These are phyloP conservation scores for Falco peregrinus DNA, from an alignment of 2,797 vertebrate genomes.

Conservation along the genomic window DNA sequence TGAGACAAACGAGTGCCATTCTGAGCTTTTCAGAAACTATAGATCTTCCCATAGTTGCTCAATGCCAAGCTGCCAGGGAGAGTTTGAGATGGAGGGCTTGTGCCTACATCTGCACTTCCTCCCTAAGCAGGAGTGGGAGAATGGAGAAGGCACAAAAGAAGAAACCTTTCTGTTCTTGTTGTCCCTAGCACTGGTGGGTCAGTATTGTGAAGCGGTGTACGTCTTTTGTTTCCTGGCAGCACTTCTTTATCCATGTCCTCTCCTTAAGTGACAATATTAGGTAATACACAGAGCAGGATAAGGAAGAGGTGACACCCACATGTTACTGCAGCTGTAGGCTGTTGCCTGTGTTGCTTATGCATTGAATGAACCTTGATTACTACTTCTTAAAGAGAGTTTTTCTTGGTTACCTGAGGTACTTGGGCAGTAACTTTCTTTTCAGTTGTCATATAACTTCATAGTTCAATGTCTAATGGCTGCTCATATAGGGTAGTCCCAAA, in stretches of 20 bases:
- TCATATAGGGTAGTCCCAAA: background rate
- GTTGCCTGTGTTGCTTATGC: background rate
- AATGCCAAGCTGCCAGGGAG: background rate
- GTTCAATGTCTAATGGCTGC: background rate
- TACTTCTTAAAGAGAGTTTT: background rate
- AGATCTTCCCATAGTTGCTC: background rate
- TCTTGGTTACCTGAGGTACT: background rate
- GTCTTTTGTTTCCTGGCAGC: background rate
- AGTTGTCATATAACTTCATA: background rate
- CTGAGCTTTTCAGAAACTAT: background rate
- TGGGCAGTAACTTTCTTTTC: background rate
- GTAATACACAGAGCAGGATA: background rate
- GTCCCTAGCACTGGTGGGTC: background rate
- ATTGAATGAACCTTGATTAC: background rate
- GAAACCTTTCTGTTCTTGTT: background rate
- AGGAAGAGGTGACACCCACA: background rate
- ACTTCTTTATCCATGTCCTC: background rate
- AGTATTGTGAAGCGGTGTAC: background rate
- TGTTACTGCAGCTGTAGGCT: background rate
- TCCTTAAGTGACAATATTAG: background rate
- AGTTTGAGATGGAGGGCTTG: background rate
- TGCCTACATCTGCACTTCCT: background rate
- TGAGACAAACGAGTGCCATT: too few relatives aligned
- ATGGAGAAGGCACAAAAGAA: background rate
- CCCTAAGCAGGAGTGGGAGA: background rate